Evolutionary conservation across 1,140 invertebrate genomes (phyloP), one percentile per base, ranked within the genome.

Genomic region (Camponotus pennsylvanicus): DNA sequence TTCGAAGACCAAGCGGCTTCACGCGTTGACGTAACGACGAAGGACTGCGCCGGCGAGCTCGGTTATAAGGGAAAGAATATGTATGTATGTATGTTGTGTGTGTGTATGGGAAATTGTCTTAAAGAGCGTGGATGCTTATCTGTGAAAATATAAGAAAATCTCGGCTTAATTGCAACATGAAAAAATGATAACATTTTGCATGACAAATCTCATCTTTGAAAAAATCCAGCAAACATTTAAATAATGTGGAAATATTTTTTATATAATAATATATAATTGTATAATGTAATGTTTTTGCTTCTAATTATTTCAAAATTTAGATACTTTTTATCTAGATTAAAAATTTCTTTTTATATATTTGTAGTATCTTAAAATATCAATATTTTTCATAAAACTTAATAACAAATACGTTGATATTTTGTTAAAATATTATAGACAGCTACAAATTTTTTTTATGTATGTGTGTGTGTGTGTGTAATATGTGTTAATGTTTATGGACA

Each of bases 21-120:
- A 82, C 71, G 75, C 63, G 69, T 78, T 45, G 55, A 78, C 42
- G 61, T 86, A 88, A 90, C 61, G 70, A 90, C 63, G 83, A 88
- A 90, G 89, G 89, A 90, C 85, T 89, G 83, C 86, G 77, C 89
- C 80, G 82, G 61, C 86, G 55, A 85, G 34, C 21, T 90, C 89
- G 89, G 75, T 90, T 84, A 90, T 78, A 78, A 69, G 32, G 13
- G 77, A 88, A 78, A 86, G 55, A 69, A 55, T 61, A 37, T 86
- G 61, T 37, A 73, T 79, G 84, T 55, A 34, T 11, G 18, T 27
- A 15, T n/a, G 66, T 11, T 21, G 21, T 34, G 6, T 42, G 4
- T 11, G 32, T 5, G 18, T 59, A 8, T 67, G 61, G 1, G 6
- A 66, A 32, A 66, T 67, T 69, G 37, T 70, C 34, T 57, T 37